Evolutionary conservation across 2,888 invertebrate genomes (phyloP).

Genomic region (Calameuta filiformis): DNA sequence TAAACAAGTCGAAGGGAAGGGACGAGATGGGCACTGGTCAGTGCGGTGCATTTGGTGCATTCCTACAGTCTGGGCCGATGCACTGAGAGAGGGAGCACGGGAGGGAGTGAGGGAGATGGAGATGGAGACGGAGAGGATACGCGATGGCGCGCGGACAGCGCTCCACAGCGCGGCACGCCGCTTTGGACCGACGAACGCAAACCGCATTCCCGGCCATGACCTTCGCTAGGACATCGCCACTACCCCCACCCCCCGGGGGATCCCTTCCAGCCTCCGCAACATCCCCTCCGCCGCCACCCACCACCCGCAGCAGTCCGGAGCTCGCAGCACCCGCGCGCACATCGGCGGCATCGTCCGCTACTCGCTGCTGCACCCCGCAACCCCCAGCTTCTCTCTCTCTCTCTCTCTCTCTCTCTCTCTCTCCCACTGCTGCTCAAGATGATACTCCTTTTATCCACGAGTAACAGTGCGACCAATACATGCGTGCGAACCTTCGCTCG

Average conservation of each 20-base stretch:
- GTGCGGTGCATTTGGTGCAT: conserved; percentile 58
- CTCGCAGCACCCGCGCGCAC: conserved; percentile 15
- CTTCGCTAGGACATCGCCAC: conserved; percentile 67
- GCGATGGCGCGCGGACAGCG: background rate
- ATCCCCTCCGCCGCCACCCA: conserved; percentile 10
- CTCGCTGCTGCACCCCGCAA: background rate
- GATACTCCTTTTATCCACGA: no score
- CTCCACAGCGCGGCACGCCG: conserved; percentile 53
- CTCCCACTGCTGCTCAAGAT: background rate
- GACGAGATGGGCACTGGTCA: conserved; percentile 50
- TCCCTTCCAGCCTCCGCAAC: conserved; percentile 9
- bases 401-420: conserved; percentile 10
- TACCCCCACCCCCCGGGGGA: conserved; percentile 50
- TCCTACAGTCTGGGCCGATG: conserved; percentile 54
- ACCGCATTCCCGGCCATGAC: conserved; percentile 66
- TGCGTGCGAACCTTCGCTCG: background rate
- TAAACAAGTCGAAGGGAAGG: conserved; percentile 58
- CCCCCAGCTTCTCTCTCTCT: background rate
- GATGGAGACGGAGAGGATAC: conserved; percentile 24
- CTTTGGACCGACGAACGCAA: conserved; percentile 61
- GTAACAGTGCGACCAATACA: no score
- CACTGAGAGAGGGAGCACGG: conserved; percentile 25
- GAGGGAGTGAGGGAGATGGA: conserved; percentile 12
- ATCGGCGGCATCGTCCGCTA: conserved; percentile 16
- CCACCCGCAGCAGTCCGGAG: conserved; percentile 9